These are phyloP conservation scores for Unio delphinus DNA, from an alignment of 2,888 invertebrate genomes.

Conservation along the genomic window DNA sequence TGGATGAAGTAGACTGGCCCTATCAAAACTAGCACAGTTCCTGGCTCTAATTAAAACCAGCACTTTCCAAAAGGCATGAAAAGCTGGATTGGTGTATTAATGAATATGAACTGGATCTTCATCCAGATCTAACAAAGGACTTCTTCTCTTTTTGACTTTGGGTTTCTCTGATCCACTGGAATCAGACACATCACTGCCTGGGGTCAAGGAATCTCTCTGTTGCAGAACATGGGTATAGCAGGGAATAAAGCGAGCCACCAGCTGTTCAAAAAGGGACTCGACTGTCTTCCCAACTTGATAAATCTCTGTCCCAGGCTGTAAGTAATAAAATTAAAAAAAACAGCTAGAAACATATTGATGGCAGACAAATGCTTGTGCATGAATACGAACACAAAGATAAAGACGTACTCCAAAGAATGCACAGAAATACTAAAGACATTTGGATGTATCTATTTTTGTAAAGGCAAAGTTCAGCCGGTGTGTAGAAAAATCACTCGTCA, in stretches of 20 bases:
- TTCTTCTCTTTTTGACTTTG: slow-evolving; percentile 27
- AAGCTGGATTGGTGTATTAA: background rate
- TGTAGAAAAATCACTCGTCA: too few species aligned
- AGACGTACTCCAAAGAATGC: background rate
- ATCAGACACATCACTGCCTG: slow-evolving; percentile 11
- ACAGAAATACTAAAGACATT: background rate
- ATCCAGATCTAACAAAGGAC: slow-evolving; percentile 28
- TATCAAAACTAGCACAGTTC: too few species aligned
- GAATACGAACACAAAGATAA: background rate
- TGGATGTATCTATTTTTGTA: background rate
- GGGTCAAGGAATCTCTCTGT: slow-evolving; percentile 15
- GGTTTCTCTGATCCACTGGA: slow-evolving; percentile 20
- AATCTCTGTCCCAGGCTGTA: slow-evolving; percentile 61
- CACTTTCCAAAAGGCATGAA: too few species aligned
- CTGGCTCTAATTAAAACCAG: too few species aligned
- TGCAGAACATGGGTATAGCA: slow-evolving; percentile 43
- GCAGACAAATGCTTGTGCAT: background rate
- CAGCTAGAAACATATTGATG: background rate
- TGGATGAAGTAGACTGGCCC: too few species aligned
- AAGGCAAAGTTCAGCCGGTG: too few species aligned
- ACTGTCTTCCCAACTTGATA: slow-evolving; percentile 61
- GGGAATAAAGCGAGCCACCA: slow-evolving; percentile 58
- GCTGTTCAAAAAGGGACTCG: slow-evolving; percentile 56
- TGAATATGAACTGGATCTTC: slow-evolving; percentile 16
- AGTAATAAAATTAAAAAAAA: slow-evolving; percentile 9